A percentile compares a stretch with the other conserved stretches of the same genome.
phyloP scores from a whole-genome alignment of 2,888 invertebrate species.

The Boloria euphrosyne region DNA sequence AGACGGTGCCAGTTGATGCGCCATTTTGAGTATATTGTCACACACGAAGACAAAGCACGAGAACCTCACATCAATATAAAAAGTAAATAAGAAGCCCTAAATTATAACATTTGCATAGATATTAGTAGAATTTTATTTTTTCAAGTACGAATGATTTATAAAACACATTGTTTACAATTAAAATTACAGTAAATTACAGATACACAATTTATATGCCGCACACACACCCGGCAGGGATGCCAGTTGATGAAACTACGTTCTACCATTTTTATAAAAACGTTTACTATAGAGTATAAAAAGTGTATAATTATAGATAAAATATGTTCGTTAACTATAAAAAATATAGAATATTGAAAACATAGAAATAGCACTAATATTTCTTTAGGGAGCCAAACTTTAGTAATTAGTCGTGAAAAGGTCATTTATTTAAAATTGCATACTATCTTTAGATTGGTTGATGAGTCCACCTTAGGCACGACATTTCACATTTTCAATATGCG shows the following conservation, averaged over 20 bases:
- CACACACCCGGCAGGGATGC: constrained; percentile 80
- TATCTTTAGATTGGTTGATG: too few species aligned
- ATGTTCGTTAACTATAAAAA: too few species aligned
- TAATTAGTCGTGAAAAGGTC: too few species aligned
- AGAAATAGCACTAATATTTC: background rate
- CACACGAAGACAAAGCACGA: constrained; percentile 83
- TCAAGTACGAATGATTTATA: constrained; percentile 60
- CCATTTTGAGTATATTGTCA: constrained; percentile 87
- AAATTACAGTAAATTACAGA: constrained; percentile 73
- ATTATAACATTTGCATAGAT: constrained; percentile 64
- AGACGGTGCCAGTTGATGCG: constrained; percentile 96
- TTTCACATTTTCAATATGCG: too few species aligned
- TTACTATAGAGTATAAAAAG: constrained; percentile 35
- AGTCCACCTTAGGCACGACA: too few species aligned
- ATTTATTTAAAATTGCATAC: background rate
- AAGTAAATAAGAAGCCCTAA: constrained; percentile 61
- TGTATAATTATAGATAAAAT: constrained; percentile 8
- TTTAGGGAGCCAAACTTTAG: background rate
- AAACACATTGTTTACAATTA: constrained; percentile 79
- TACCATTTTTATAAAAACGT: constrained; percentile 37
- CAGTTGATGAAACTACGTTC: constrained; percentile 51
- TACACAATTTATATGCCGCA: constrained; percentile 70
- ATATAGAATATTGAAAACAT: too few species aligned
- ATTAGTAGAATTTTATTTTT: constrained; percentile 56
- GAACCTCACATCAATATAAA: constrained; percentile 77